phyloP scores from a whole-genome alignment of 2,113 vertebrate genomes.

The Ailurus styani region DNA sequence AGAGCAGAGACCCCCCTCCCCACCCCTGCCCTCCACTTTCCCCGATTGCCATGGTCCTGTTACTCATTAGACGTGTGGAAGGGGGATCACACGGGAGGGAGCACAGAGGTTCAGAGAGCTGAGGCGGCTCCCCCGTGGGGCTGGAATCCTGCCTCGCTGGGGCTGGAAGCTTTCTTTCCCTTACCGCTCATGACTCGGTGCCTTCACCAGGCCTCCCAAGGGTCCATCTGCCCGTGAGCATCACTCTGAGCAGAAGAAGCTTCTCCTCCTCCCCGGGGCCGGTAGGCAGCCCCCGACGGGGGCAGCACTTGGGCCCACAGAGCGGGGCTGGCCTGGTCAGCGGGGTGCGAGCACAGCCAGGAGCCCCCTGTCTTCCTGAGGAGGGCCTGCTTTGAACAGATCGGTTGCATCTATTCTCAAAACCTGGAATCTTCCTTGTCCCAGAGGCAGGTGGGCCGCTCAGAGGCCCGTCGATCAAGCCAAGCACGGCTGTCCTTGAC shows the following conservation, averaged over 20 bases:
- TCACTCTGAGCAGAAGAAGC: neutral
- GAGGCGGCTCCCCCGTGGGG: rapidly evolving
- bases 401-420: neutral
- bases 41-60: neutral
- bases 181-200: rapidly evolving
- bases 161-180: neutral
- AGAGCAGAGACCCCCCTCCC: neutral
- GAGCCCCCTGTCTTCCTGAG: neutral
- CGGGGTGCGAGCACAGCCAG: rapidly evolving
- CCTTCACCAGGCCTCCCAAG: neutral
- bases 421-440: neutral
- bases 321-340: rapidly evolving
- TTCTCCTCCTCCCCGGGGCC: no score
- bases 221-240: neutral
- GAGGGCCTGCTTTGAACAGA: no score
- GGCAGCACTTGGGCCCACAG: neutral
- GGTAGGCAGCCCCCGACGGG: no score
- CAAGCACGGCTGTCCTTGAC: neutral
- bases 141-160: neutral
- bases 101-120: neutral
- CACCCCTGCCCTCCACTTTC: no score
- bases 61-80: neutral
- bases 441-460: neutral
- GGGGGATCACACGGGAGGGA: neutral
- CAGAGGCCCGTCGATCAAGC: neutral